Evolutionary conservation across 2,797 vertebrate genomes (phyloP), one percentile per base, ranked within the genome.

Genomic region (Fistularia tabacaria): DNA sequence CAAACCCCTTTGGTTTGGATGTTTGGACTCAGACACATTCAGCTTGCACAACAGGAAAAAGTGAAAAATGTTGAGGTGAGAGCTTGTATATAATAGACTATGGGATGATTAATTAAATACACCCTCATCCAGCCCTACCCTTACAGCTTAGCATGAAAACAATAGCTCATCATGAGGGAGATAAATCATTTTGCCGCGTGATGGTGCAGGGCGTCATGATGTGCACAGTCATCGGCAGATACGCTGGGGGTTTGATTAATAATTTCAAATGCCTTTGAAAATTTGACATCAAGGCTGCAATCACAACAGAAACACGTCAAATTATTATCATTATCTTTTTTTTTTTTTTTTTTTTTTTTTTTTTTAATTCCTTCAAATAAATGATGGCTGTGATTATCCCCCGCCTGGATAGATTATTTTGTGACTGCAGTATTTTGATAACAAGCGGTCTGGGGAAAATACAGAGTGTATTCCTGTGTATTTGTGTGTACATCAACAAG

Each of bases 131-230:
- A 54, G 12, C 25, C n/a, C 5, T 9, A 15, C 38, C 7, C 13
- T 7, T 25, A 38, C 6, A 36, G 42, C 36, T 14, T 7, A 10
- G 52, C 42, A 14, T 45, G 52, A 54, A 41, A 45, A 54, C 0
- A 38, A 56, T 46, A 9, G 1, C 38, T 9, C 11, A 14, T 46
- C 44, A 11, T 4, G 8, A 3, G 14, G 2, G 12, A 14, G 39
- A 15, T 13, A 45, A 37, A 47, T 36, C 13, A 38, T 42, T 42
- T 53, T 53, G 39, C 51, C n/a, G 51, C 43, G 39, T 53, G 40
- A 25, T 12, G 50, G 38, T 42, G 10, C 9, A 15, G 38, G 42
- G 25, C 25, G 25, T 25, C 25, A 25, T 25, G 25, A 25, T 25
- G 25, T 25, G 38, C 9, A 10, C 49, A 8, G 38, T 41, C 38